Evolutionary conservation across 2,113 vertebrate species (phyloP), one percentile per base, ranked within the genome.

Genomic region (Scomber japonicus): DNA sequence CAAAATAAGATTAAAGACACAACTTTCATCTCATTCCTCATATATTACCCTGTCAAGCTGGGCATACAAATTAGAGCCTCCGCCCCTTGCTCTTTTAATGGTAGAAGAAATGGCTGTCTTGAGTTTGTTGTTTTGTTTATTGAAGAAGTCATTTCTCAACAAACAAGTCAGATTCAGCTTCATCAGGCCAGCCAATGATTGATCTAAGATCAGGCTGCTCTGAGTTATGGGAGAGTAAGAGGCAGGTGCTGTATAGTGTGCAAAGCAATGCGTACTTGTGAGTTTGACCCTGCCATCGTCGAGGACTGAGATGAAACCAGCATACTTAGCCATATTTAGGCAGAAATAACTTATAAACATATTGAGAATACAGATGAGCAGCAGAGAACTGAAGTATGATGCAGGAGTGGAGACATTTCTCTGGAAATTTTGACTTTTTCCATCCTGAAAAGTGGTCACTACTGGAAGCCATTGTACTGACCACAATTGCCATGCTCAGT

Each of bases 21-120:
- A 51, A 35, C 11, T 74, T 73, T 55, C 21, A 48, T 67, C 50
- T 24, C 8, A 31, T 56, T 68, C 35, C 27, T 78, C 50, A 49
- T 31, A 65, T n/a, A 35, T 14, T 40, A 50, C 24, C 8, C 31
- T 64, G 71, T 66, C 5, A 24, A 56, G 17, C 49, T 35, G 54
- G 48, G 51, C 13, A 55, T 30, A 50, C 24, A 50, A 17, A 54
- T 27, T 62, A 16, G 19, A 21, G 40, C 2, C 0, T 15, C 21
- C 14, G 12, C 19, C 11, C 59, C 40, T 54, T 40, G 11, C 57
- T 62, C 12, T 11, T 56, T 27, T 21, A 24, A n/a, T 19, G 59
- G 14, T 31, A 31, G 16, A 6, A 55, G 21, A 64, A 30, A 9
- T 45, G 12, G 2, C 19, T 2, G 9, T 50, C 0, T 44, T n/a